Evolutionary conservation across 2,797 vertebrate species (phyloP).

Genomic region (Sebastes paucispinis): DNA sequence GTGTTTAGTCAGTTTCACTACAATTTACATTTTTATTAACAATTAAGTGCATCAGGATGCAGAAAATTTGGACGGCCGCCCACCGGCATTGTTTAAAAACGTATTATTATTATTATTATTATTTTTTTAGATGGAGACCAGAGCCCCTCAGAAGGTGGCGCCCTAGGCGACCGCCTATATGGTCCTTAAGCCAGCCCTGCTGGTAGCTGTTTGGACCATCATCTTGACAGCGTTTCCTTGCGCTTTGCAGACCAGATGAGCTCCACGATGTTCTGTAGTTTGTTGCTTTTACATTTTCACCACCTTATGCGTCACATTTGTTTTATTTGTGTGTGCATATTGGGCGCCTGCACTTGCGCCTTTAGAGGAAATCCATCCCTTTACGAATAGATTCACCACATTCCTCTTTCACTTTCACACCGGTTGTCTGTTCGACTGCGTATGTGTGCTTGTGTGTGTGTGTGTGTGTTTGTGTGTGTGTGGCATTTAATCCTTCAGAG

Average conservation of each 20-base stretch:
- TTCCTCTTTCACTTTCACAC: constrained; percentile 67
- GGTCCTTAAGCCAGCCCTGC: no score
- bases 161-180: no score
- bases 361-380: constrained; percentile 50
- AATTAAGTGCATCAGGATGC: no score
- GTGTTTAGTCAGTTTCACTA: no score
- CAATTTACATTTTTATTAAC: background rate
- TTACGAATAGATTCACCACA: constrained; percentile 47
- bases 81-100: no score
- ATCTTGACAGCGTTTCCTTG: background rate
- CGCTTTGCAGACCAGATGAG: constrained; percentile 15
- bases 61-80: no score
- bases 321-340: background rate
- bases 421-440: background rate
- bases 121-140: no score
- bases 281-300: background rate
- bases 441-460: background rate
- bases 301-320: background rate
- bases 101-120: no score
- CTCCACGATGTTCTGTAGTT: background rate
- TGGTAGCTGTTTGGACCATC: background rate
- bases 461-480: background rate
- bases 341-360: background rate
- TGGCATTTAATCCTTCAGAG: background rate
- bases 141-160: no score